These are phyloP conservation scores for Dromius quadrimaculatus DNA, from an alignment of 2,888 invertebrate species.

Conservation along the genomic window DNA sequence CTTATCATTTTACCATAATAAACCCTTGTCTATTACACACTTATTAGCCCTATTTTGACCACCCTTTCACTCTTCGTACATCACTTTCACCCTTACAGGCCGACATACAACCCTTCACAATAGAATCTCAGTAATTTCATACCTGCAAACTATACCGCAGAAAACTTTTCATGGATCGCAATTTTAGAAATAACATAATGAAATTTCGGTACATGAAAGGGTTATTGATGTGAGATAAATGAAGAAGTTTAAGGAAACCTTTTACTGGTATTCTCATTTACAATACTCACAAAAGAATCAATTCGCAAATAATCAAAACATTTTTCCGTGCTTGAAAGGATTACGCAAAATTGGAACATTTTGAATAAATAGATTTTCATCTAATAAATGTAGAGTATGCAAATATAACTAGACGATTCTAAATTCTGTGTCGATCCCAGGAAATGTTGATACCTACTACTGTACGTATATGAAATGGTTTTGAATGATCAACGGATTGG, in stretches of 20 bases:
- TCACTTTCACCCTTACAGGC: slow-evolving; percentile 39
- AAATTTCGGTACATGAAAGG: slow-evolving; percentile 1
- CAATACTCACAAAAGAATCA: slow-evolving; percentile 7
- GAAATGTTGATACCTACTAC: no score
- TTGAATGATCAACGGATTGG: no score
- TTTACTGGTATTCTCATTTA: not conserved
- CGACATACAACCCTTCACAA: slow-evolving; percentile 18
- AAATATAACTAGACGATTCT: no score
- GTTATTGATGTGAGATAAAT: not conserved
- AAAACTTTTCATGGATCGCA: not conserved
- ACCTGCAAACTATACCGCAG: not conserved
- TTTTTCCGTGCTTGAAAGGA: slow-evolving; percentile 22
- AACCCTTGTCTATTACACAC: slow-evolving; percentile 27
- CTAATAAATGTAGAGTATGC: no score
- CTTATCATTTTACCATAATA: slow-evolving; percentile 12
- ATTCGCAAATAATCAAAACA: slow-evolving; percentile 47
- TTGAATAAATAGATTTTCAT: no score
- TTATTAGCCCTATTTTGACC: slow-evolving; percentile 29
- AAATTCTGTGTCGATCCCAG: no score
- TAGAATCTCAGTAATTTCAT: not conserved
- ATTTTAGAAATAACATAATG: not conserved
- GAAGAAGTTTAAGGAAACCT: not conserved
- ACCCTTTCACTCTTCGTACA: slow-evolving; percentile 22
- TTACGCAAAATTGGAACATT: slow-evolving; percentile 1
- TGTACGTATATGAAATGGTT: no score